Evolutionary conservation across 2,797 vertebrate genomes (phyloP), one percentile per base, ranked within the genome.

Genomic region (Brachyalestes nurse): DNA sequence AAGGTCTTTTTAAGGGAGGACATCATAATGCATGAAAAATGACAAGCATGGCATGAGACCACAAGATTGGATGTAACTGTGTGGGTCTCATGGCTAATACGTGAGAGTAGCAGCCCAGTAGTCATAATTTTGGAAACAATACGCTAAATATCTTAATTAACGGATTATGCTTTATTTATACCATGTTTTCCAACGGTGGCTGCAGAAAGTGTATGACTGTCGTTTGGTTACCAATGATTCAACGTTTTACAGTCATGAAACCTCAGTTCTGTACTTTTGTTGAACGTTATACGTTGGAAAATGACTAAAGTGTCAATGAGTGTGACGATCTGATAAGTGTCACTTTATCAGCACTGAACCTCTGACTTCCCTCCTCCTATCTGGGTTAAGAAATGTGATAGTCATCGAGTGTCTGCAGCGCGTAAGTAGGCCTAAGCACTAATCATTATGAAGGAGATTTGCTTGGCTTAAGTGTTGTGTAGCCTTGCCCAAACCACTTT

Each of bases 401-500:
- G 9, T 71, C 42, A 6, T n/a, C 5, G 17, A 25, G 53, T 38
- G 53, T 40, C 72, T 42, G 28, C 28, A n/a, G 70, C 38, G 28
- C 17, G n/a, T 40, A 57, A 14, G 71, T 7, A 57, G 19, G 53
- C 71, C 28, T 72, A 51, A 70, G 45, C 65, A 7, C n/a, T 45
- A n/a, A 38, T 57, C 17, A 72, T 57, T 57, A 19, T 51, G 70
- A 57, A 42, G 65, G 69, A 42, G 45, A 67, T 69, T 78, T 62
- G 53, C 53, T n/a, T 74, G 61, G 51, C 55, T 42, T 23, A 23
- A 82, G 87, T 72, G 69, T 79, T 40, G 42, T 66, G 70, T 83
- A 71, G 77, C 64, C 72, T 82, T 86, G 51, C 76, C 80, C 80
- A 69, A 78, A 88, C 87, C 85, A 84, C 87, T 79, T 87, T 83